Percentiles rank a stretch among this genome's conserved stretches.
Evolutionary conservation across 2,113 vertebrate species (phyloP).

Genomic region (Antidorcas marsupialis): DNA sequence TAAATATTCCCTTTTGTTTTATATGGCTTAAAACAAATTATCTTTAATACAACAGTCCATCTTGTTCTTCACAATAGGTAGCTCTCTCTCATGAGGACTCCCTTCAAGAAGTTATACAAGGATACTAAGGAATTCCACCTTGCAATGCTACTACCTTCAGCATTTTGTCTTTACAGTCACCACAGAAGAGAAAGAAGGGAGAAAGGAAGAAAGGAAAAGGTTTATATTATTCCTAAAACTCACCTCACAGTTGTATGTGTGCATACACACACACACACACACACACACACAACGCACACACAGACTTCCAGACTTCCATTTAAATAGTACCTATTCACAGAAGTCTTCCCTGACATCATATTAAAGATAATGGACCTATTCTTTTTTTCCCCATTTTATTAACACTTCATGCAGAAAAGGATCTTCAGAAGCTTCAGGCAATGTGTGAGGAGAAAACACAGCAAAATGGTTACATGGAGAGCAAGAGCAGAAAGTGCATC

Average conservation of each 20-base stretch:
- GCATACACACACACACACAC: background rate
- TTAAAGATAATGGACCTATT: background rate
- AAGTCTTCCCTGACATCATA: background rate
- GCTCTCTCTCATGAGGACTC: background rate
- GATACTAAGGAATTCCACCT: background rate
- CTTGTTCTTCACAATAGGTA: background rate
- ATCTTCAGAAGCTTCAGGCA: background rate
- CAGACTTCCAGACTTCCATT: background rate
- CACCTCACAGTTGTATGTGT: background rate
- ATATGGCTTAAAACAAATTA: background rate
- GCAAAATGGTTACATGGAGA: background rate
- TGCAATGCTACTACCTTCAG: background rate
- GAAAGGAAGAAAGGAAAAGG: background rate
- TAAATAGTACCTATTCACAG: background rate
- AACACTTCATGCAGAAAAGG: background rate
- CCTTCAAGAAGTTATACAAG: background rate
- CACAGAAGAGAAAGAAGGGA: background rate
- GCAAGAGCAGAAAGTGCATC: background rate
- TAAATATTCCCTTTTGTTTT: background rate
- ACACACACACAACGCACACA: rapidly evolving
- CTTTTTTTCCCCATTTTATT: background rate
- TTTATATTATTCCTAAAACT: background rate
- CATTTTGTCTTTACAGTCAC: background rate
- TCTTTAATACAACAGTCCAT: background rate
- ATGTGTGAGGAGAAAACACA: background rate